Evolutionary conservation across 2,888 invertebrate genomes (phyloP), one percentile per base, ranked within the genome.

Genomic region (Clunio marinus): DNA sequence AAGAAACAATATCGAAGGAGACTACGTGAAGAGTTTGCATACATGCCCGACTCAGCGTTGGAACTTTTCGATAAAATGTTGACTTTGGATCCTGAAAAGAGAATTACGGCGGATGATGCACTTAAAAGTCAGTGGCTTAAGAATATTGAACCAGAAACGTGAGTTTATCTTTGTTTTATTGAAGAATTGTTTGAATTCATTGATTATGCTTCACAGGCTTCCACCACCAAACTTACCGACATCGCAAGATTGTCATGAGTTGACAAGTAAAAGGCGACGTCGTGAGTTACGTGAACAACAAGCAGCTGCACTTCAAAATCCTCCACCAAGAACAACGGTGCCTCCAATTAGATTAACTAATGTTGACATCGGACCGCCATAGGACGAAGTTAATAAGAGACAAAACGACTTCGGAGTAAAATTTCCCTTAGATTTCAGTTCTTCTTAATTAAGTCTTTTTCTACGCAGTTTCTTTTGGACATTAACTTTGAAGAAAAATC

Each of bases 181-280:
- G 5, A 51, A 51, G n/a, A n/a, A n/a, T n/a, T n/a, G n/a, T n/a
- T n/a, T n/a, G n/a, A n/a, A n/a, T 57, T 70, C 51, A 46, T 66
- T 55, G 58, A 8, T 41, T 27, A 5, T 20, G n/a, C 66, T 2
- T 46, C 41, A 22, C 77, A 92, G 92, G 79, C 91, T 93, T 88
- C 83, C 88, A 62, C 87, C 88, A 1, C 91, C 92, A 0, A 87
- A 88, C 77, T 80, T 98, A 72, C 97, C 97, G 0, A 92, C 89
- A 28, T 93, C 93, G 88, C 97, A 99, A 80, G 98, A 99, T 80
- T 99, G 99, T 77, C 98, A 99, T 81, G 99, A 99, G 80, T 83
- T 99, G 76, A 99, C 98, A 97, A 94, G 95, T 74, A 99, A 99
- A 80, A 93, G 92, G 77, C 86, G 95, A n/a, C 87, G 94, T 73